Conservation (phyloP, 2,888 invertebrate genomes). For the Macrophya annulata region DNA sequence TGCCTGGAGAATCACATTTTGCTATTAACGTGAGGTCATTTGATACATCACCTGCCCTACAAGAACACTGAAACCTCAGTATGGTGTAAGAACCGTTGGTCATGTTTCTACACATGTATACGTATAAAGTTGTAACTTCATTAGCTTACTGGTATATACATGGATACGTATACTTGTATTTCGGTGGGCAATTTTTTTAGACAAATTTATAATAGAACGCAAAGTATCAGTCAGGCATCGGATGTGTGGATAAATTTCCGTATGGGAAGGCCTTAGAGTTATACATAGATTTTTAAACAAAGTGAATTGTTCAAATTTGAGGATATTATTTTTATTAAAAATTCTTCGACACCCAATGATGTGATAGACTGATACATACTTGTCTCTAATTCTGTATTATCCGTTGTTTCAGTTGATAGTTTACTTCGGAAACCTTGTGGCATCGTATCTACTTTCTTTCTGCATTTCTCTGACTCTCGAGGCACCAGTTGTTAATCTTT, state of each 20-base stretch:
- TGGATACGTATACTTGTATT: background rate
- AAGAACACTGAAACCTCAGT: conserved; percentile 20
- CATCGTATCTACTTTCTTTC: conserved; percentile 89
- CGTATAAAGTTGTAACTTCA: background rate
- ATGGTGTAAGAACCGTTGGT: conserved; percentile 9
- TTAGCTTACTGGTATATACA: background rate
- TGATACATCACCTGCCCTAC: conserved; percentile 1
- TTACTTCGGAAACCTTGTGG: conserved; percentile 89
- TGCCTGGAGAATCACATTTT: conserved; percentile 5
- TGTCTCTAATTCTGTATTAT: conserved; percentile 1
- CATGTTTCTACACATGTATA: background rate
- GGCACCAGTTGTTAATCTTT: conserved; percentile 89
- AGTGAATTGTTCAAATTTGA: too few species aligned
- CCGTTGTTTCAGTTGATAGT: conserved; percentile 82
- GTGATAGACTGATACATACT: background rate
- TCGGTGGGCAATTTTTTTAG: background rate
- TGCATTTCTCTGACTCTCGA: conserved; percentile 90
- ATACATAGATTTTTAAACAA: too few species aligned
- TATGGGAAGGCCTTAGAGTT: too few species aligned
- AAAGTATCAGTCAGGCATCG: background rate
- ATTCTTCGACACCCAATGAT: too few species aligned
- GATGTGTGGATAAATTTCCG: too few species aligned
- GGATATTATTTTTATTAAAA: too few species aligned
- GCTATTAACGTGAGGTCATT: background rate
- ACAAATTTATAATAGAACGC: background rate